Percentiles rank a stretch among this genome's conserved stretches.
phyloP scores from a whole-genome alignment of 2,888 invertebrate genomes.

The Ypsolopha sequella region DNA sequence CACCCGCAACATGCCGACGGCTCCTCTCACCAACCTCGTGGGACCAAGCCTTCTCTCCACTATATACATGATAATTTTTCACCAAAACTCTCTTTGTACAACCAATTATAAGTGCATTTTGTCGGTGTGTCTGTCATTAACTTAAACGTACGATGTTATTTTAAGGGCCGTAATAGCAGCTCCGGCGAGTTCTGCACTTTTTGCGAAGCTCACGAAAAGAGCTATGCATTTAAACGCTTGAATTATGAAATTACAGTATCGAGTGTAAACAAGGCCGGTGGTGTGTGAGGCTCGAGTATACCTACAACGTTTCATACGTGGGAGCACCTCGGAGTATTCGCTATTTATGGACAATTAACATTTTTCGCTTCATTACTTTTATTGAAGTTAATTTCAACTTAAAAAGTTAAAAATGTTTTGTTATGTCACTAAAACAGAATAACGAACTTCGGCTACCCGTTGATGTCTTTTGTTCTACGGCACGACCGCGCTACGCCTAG shows the following conservation, averaged over 20 bases:
- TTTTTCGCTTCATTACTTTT: too few species aligned
- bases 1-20: neutral
- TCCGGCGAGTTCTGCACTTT: slow-evolving; percentile 51
- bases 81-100: slow-evolving; percentile 62
- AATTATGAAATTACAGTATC: slow-evolving; percentile 69
- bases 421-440: neutral
- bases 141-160: slow-evolving; percentile 71
- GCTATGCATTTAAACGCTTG: slow-evolving; percentile 70
- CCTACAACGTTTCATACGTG: too few species aligned
- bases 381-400: too few species aligned
- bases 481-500: slow-evolving; percentile 6
- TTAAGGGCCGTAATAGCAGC: slow-evolving; percentile 65
- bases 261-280: slow-evolving; percentile 49
- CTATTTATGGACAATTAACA: too few species aligned
- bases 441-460: slow-evolving; percentile 8
- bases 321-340: too few species aligned
- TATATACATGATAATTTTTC: slow-evolving; percentile 58
- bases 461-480: slow-evolving; percentile 14
- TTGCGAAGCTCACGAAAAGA: slow-evolving; percentile 55
- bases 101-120: slow-evolving; percentile 68
- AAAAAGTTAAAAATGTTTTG: too few species aligned
- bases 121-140: slow-evolving; percentile 68
- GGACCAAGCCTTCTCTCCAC: slow-evolving; percentile 34
- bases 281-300: too few species aligned
- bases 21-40: slow-evolving; percentile 19